Conservation (phyloP, 2,113 vertebrate genomes). For the Semnornis frantzii region DNA sequence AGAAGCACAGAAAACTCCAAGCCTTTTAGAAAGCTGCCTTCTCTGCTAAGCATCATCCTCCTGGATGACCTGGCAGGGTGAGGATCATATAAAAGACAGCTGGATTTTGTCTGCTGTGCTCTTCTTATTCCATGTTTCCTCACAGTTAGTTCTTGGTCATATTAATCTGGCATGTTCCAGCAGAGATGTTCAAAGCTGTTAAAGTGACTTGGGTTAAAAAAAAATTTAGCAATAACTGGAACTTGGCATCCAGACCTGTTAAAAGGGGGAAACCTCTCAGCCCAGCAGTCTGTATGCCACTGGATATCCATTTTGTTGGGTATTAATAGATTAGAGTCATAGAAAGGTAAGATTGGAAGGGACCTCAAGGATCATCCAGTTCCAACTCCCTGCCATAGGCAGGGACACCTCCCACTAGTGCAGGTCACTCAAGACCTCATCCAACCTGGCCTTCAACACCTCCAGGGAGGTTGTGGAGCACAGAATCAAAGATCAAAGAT, state of each 20-base stretch:
- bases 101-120: background rate
- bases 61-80: background rate
- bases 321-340: background rate
- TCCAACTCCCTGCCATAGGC: too few species aligned
- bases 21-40: background rate
- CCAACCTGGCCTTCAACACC: too few species aligned
- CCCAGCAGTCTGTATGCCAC: background rate
- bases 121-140: background rate
- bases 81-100: too few species aligned
- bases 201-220: conserved; percentile 23
- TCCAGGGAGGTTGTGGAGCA: too few species aligned
- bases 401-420: too few species aligned
- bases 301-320: background rate
- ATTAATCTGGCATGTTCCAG: background rate
- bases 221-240: conserved; percentile 19
- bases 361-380: too few species aligned
- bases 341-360: too few species aligned
- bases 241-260: conserved; percentile 3
- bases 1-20: background rate
- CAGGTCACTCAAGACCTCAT: too few species aligned
- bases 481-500: too few species aligned
- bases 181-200: conserved; percentile 12
- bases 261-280: background rate
- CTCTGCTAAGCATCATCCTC: background rate
- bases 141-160: background rate